Evolutionary conservation across 2,113 vertebrate genomes (phyloP).

Genomic region (Sardina pilchardus): DNA sequence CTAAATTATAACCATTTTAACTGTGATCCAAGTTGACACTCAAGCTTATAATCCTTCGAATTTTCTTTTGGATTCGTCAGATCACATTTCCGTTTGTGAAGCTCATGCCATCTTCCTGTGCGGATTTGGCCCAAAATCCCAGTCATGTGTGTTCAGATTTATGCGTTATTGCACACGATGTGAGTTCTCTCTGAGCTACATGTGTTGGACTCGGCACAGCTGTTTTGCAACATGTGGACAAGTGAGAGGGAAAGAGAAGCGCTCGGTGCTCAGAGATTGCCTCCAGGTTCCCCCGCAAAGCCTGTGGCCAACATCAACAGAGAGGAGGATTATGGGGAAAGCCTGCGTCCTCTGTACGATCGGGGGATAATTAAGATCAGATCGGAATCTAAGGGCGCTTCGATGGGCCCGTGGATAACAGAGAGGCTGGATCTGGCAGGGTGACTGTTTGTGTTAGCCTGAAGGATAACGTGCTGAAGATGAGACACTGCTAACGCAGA

Average conservation of each 20-base stretch:
- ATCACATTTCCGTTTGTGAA: not conserved
- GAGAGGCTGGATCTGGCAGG: slow-evolving; percentile 21
- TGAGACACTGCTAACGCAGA: not conserved
- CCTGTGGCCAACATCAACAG: slow-evolving; percentile 38
- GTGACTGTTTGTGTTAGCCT: slow-evolving; percentile 33
- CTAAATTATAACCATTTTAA: not conserved
- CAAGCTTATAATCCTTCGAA: not conserved
- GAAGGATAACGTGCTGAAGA: slow-evolving; percentile 36
- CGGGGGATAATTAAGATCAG: slow-evolving; percentile 45
- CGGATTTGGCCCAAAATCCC: not conserved
- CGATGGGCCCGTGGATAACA: slow-evolving; percentile 21
- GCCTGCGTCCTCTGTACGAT: slow-evolving; percentile 25
- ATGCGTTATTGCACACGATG: not conserved
- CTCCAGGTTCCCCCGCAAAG: slow-evolving; percentile 36
- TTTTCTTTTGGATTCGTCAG: not conserved
- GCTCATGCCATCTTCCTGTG: not conserved
- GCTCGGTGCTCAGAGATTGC: slow-evolving; percentile 30
- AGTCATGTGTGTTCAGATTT: not conserved
- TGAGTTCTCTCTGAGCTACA: slow-evolving; percentile 1
- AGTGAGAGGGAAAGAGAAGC: slow-evolving; percentile 22
- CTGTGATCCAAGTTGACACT: not conserved
- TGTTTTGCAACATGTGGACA: slow-evolving; percentile 34
- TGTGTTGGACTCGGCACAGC: slow-evolving; percentile 8
- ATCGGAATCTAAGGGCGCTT: slow-evolving; percentile 16
- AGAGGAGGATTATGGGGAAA: slow-evolving; percentile 39